Conservation (phyloP, 1,140 invertebrate species). For the Halotydeus destructor region DNA sequence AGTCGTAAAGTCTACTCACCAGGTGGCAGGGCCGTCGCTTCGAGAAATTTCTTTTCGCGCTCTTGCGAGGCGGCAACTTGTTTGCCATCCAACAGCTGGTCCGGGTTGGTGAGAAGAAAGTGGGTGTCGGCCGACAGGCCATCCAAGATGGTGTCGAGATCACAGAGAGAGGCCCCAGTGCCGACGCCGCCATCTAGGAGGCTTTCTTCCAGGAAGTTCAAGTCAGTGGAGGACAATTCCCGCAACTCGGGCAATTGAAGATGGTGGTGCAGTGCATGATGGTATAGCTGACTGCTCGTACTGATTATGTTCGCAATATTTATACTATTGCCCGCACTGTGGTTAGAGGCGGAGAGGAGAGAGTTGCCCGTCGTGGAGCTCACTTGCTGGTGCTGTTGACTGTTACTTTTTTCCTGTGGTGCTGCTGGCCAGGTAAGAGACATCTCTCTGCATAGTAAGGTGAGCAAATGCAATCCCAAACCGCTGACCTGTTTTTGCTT, state of each 20-base stretch:
- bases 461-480: too few species aligned
- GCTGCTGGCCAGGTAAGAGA: too few species aligned
- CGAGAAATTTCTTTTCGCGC: too few species aligned
- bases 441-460: too few species aligned
- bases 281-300: background rate
- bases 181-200: background rate
- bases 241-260: slow-evolving; percentile 6
- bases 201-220: slow-evolving; percentile 11
- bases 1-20: too few species aligned
- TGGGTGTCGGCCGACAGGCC: slow-evolving; percentile 9
- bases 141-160: slow-evolving; percentile 11
- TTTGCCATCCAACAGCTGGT: slow-evolving; percentile 9
- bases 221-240: slow-evolving; percentile 10
- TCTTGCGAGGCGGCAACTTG: too few species aligned
- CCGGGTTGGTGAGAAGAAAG: slow-evolving; percentile 9
- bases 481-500: too few species aligned
- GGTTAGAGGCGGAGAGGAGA: background rate
- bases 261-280: background rate
- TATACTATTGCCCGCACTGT: background rate
- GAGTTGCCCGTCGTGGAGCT: too few species aligned
- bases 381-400: too few species aligned
- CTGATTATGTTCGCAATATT: background rate
- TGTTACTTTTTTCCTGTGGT: too few species aligned
- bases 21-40: too few species aligned
- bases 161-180: slow-evolving; percentile 7